Base-by-base conservation (phyloP, 53 echinoderm and acorn worm species). In the Echinarachnius parma region DNA sequence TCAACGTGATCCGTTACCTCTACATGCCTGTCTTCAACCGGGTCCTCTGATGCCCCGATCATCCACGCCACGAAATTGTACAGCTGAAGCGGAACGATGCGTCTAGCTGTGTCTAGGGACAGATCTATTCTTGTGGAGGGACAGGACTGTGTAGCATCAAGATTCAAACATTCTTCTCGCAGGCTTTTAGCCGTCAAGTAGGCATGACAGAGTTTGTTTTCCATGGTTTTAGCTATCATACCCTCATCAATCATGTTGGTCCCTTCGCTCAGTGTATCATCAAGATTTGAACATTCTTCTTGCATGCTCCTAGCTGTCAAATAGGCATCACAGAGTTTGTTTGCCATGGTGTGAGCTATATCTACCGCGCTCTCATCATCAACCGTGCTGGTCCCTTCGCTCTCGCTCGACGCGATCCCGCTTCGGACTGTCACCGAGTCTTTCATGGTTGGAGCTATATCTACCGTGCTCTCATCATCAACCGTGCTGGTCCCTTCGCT, bases 31-130 rank as follows among this genome's bases (percentile, higher is more conserved):
- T 81, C 68, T 34, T 60, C 54, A 19, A 70, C 71, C 13, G 81
- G 81, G 46, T 49, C 52, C 7, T 39, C n/a, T 27, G 78, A 82
- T 21, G 53, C 61, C 16, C 71, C 71, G 42, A 36, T 54, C 15
- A 78, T 48, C 87, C 87, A 87, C 16, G 87, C 87, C 10, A 87
- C 60, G 53, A 87, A 70, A 52, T 87, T 87, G 46, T 64, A 81
- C 22, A 85, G 32, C 0, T 44, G 20, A 13, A 60, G 29, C 25
- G 77, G 77, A 27, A 76, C 60, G 19, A 61, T 5, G 16, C 39
- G 24, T 16, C 27, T 34, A 1, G 16, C 46, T 1, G 20, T 7
- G 32, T 53, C 49, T 26, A 70, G 13, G 18, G 71, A 27, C 71
- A 53, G 4, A 52, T 70, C 54, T 2, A 25, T 29, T 52, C 47